These are phyloP conservation scores for Apamea epomidion DNA, from an alignment of 2,888 invertebrate species.

Conservation along the genomic window DNA sequence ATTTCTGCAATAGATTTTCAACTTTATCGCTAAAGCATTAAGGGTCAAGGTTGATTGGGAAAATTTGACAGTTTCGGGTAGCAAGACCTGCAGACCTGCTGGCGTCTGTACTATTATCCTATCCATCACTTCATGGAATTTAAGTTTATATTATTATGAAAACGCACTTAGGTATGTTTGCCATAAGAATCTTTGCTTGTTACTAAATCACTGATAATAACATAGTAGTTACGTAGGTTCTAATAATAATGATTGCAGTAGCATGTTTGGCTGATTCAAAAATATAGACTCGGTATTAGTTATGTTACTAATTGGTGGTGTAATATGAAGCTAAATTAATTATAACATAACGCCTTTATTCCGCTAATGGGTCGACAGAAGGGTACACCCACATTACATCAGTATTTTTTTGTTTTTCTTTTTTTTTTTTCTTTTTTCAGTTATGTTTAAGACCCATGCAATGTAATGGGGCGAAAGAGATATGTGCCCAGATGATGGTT, in stretches of 20 bases:
- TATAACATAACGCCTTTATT: background rate
- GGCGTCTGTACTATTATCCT: background rate
- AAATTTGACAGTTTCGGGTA: too few relatives aligned
- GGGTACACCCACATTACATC: background rate
- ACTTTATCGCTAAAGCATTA: too few relatives aligned
- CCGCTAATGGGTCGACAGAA: background rate
- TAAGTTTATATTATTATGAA: background rate
- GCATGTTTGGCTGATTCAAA: background rate
- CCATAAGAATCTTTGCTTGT: background rate
- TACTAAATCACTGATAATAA: background rate
- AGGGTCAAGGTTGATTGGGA: too few relatives aligned
- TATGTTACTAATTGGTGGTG: background rate
- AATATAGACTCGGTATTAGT: background rate
- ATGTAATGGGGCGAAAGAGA: background rate
- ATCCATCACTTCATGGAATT: background rate
- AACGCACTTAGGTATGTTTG: background rate
- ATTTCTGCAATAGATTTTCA: too few relatives aligned
- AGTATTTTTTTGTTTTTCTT: too few relatives aligned
- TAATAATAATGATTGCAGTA: background rate
- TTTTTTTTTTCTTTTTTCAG: too few relatives aligned
- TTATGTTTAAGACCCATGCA: too few relatives aligned
- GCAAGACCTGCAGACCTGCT: too few relatives aligned
- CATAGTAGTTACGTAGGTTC: background rate
- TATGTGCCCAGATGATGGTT: background rate
- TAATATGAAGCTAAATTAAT: background rate